Conservation (phyloP, 1,140 invertebrate genomes). For the Acromyrmex heyeri region DNA sequence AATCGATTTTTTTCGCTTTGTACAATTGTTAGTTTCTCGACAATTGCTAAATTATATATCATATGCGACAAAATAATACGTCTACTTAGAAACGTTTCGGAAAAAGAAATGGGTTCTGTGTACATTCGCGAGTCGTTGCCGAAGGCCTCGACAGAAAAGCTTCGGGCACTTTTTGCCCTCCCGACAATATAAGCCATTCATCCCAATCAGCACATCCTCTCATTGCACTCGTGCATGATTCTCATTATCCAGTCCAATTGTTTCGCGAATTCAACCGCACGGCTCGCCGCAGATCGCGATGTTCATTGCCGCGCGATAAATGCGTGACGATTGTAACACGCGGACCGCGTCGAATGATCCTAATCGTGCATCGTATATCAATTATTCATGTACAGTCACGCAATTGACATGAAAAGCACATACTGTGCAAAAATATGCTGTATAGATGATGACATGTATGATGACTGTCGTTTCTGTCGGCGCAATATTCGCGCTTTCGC, state of each 20-base stretch:
- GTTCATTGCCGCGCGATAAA: constrained; percentile 22
- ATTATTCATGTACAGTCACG: background rate
- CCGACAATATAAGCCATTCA: constrained; percentile 83
- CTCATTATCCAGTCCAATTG: constrained; percentile 81
- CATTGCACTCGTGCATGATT: constrained; percentile 82
- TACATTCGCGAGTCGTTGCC: background rate
- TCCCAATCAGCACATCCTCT: constrained; percentile 85
- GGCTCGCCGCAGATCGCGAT: constrained; percentile 7
- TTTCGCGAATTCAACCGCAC: constrained; percentile 77
- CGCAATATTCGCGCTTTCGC: background rate
- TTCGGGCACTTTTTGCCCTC: constrained; percentile 79
- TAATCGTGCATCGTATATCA: background rate
- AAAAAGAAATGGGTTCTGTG: background rate
- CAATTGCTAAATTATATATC: background rate
- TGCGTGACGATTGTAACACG: background rate
- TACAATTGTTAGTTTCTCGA: background rate
- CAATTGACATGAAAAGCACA: background rate
- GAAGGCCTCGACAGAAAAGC: constrained; percentile 75
- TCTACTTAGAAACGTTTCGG: background rate
- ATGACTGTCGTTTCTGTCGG: background rate
- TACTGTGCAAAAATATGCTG: background rate
- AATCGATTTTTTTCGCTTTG: too few relatives aligned
- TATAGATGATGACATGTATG: too few relatives aligned
- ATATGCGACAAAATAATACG: background rate
- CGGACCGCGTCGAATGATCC: background rate